Evolutionary conservation across 2,113 vertebrate species (phyloP).

Genomic region (Cyprinus carpio): DNA sequence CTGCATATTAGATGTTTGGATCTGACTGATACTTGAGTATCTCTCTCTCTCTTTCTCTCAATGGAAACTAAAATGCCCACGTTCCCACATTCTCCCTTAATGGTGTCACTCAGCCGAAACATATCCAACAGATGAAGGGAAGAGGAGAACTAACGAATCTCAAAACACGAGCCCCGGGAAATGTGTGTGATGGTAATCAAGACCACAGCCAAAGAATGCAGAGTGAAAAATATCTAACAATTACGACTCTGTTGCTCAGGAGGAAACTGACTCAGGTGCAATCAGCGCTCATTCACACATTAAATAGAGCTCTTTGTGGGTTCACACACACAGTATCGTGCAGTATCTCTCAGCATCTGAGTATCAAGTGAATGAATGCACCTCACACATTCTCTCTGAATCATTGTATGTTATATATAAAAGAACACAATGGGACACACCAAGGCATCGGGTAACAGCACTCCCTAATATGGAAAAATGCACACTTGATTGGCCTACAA

Average conservation of each 20-base stretch:
- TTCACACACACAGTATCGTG: conserved; percentile 36
- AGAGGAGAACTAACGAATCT: conserved; percentile 15
- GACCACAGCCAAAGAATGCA: conserved; percentile 58
- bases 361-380: conserved; percentile 58
- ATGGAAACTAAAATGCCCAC: not conserved
- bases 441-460: not conserved
- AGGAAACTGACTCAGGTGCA: conserved; percentile 64
- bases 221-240: conserved; percentile 62
- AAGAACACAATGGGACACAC: not conserved
- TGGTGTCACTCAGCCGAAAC: conserved; percentile 12
- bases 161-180: not conserved
- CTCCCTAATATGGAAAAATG: not conserved
- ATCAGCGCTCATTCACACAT: conserved; percentile 41
- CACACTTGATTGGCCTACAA: not conserved
- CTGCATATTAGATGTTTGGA: conserved; percentile 26
- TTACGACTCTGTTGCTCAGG: conserved; percentile 66
- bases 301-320: conserved; percentile 59
- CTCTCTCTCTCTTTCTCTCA: not conserved
- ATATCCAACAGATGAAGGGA: conserved; percentile 16
- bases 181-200: conserved; percentile 38
- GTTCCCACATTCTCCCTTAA: conserved; percentile 1
- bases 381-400: conserved; percentile 34
- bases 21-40: not conserved
- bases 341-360: conserved; percentile 24
- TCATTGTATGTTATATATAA: not conserved